These are phyloP conservation scores for Epiblema foenella DNA, from an alignment of 2,888 invertebrate genomes.

Conservation along the genomic window DNA sequence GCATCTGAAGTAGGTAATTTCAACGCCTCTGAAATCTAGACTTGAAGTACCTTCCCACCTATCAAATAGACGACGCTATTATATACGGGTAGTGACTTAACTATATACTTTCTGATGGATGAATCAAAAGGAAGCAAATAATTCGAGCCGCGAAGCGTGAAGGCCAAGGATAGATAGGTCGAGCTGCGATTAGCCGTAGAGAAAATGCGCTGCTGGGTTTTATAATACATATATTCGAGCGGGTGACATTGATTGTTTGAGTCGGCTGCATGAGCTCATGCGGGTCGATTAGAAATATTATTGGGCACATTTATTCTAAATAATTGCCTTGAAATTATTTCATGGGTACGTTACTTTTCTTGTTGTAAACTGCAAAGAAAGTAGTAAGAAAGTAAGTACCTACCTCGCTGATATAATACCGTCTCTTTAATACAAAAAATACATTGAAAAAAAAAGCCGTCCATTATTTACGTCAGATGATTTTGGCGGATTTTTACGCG, in stretches of 20 bases:
- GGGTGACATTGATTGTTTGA: not conserved
- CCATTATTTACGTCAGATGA: too few relatives aligned
- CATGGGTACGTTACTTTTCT: not conserved
- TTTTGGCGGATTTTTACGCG: too few relatives aligned
- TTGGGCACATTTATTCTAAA: not conserved
- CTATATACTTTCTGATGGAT: too few relatives aligned
- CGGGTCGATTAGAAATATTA: not conserved
- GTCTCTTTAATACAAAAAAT: too few relatives aligned
- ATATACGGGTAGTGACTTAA: too few relatives aligned
- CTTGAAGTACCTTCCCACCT: not conserved
- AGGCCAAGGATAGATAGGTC: constrained; percentile 22
- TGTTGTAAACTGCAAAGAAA: not conserved
- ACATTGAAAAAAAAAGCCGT: too few relatives aligned
- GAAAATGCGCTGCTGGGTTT: constrained; percentile 1
- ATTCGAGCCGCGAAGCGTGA: constrained; percentile 12
- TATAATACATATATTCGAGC: not conserved
- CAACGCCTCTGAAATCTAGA: not conserved
- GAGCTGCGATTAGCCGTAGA: not conserved
- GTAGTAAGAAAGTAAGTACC: too few relatives aligned
- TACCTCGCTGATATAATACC: too few relatives aligned
- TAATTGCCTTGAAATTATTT: not conserved
- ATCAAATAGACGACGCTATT: not conserved
- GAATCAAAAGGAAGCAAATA: constrained; percentile 24
- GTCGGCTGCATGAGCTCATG: constrained; percentile 6
- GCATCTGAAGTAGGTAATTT: not conserved